Base-by-base conservation (phyloP, 2,888 invertebrate species). In the Cryptophagus acutangulus region DNA sequence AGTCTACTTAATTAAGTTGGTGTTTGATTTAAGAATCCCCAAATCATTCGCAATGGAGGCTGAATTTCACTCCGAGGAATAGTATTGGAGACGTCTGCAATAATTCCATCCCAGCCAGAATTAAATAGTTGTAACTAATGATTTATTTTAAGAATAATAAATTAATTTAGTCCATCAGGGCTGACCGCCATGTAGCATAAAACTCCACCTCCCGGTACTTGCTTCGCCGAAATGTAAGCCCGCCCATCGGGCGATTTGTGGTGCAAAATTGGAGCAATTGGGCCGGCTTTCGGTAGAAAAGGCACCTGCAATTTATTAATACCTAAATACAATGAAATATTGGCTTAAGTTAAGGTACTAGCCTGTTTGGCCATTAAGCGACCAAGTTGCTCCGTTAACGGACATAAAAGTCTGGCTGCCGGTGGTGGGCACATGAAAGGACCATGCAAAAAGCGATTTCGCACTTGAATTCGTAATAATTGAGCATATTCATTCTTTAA, bases 111-210 rank as follows among this genome's bases (percentile, higher is more conserved):
- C n/a, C n/a, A n/a, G n/a, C n/a, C n/a, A n/a, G n/a, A n/a, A n/a
- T n/a, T n/a, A n/a, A n/a, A n/a, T n/a, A n/a, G n/a, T n/a, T n/a
- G n/a, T n/a, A n/a, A n/a, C n/a, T n/a, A n/a, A n/a, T n/a, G n/a
- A n/a, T n/a, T n/a, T n/a, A n/a, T n/a, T n/a, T n/a, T n/a, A n/a
- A n/a, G n/a, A n/a, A n/a, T n/a, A n/a, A n/a, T n/a, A n/a, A n/a
- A n/a, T 31, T 31, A 31, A 5, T 52, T 52, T 36, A 67, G 60
- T 14, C 67, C 64, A 45, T 69, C 66, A 1, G 75, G 73, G 45
- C 73, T 71, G 4, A 76, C 74, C n/a, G 76, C 75, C 71, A 77
- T 69, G 49, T 76, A 76, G 53, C 75, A 75, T 40, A 76, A 67
- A 4, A 76, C 68, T 10, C 76, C 76, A 20, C 73, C 72, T 20